phyloP scores from a whole-genome alignment of 2,797 vertebrate species.

The Phataginus tricuspis region DNA sequence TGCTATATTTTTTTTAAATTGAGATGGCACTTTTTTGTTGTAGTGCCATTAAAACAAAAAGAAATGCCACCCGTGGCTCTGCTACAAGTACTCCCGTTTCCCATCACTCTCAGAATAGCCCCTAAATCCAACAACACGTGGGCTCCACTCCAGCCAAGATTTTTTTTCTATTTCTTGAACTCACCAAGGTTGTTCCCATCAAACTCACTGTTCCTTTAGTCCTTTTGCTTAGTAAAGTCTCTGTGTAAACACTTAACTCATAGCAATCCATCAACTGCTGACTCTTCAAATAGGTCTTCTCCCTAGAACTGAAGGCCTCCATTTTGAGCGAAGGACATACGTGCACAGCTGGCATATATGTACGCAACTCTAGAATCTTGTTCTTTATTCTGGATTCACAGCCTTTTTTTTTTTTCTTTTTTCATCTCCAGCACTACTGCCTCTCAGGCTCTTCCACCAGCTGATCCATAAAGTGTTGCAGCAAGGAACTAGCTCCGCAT shows the following conservation, averaged over 20 bases:
- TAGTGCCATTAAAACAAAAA: neutral
- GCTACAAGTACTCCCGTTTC: neutral
- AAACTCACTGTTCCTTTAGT: neutral
- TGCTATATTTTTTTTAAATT: neutral
- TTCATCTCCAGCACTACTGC: neutral
- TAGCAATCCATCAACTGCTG: neutral
- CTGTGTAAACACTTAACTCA: neutral
- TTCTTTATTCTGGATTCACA: neutral
- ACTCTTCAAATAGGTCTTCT: neutral
- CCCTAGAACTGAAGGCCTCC: neutral
- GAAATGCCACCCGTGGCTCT: neutral
- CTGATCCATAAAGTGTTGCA: neutral
- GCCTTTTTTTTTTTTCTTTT: neutral
- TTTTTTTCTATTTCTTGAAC: neutral
- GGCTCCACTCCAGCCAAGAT: neutral
- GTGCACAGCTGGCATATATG: neutral
- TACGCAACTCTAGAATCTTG: neutral
- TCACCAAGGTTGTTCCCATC: neutral
- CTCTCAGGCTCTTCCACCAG: neutral
- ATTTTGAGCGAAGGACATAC: neutral
- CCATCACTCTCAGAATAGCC: neutral
- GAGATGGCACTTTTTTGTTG: neutral
- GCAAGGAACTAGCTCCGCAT: neutral
- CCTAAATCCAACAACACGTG: neutral
- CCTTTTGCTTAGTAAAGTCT: neutral